Evolutionary conservation across 2,113 vertebrate species (phyloP).

Genomic region (Malurus elegans): DNA sequence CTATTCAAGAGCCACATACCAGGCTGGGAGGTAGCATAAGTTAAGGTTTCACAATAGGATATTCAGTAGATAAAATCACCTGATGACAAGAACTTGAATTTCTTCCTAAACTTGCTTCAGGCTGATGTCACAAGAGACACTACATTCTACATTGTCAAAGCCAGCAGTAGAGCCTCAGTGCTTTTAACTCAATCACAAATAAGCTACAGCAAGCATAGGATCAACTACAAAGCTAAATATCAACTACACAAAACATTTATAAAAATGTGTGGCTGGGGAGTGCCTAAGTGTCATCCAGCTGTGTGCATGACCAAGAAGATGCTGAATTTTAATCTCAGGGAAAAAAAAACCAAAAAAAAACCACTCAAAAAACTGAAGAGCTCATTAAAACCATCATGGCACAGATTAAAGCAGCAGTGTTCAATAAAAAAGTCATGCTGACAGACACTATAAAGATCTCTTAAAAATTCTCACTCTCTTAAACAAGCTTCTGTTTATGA

Average conservation of each 20-base stretch:
- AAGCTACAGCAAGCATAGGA: rapidly evolving
- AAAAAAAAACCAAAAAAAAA: not conserved
- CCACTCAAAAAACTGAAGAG: not conserved
- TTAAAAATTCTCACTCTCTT: not conserved
- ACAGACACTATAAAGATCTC: not conserved
- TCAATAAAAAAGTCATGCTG: not conserved
- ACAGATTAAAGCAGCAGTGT: not conserved
- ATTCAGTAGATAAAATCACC: not conserved
- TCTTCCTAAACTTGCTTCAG: not conserved
- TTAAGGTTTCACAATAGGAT: not conserved
- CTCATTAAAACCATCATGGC: not conserved
- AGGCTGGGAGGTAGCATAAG: not conserved
- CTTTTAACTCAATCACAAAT: not conserved
- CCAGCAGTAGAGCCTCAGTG: not conserved
- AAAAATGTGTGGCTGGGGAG: not conserved
- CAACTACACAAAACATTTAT: not conserved
- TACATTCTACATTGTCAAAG: not conserved
- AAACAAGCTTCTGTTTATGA: not conserved
- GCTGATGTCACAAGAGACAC: not conserved
- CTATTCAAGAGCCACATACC: not conserved
- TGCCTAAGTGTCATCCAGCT: not conserved
- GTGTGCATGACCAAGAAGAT: not conserved
- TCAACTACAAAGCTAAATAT: not conserved
- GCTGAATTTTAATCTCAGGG: not conserved
- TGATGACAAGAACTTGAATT: not conserved